phyloP scores from a whole-genome alignment of 2,888 invertebrate genomes.

The Eucera pruinosa region DNA sequence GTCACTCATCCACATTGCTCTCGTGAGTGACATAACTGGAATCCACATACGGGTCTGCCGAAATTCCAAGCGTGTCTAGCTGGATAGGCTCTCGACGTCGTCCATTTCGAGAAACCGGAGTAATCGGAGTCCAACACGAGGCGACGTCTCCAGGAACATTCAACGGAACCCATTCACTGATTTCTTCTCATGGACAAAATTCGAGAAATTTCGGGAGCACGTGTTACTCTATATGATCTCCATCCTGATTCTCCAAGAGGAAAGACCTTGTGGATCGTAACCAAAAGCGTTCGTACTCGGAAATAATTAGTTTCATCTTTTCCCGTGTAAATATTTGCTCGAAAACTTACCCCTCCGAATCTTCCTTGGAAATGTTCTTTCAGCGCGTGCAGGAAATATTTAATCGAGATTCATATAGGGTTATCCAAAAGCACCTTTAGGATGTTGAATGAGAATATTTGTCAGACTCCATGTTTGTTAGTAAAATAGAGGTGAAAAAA shows the following conservation, averaged over 20 bases:
- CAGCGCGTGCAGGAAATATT: not conserved
- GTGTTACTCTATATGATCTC: not conserved
- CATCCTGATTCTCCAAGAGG: not conserved
- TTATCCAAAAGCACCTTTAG: no score
- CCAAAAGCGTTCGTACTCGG: not conserved
- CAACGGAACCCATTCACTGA: constrained; percentile 14
- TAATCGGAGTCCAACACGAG: constrained; percentile 49
- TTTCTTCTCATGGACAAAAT: constrained; percentile 27
- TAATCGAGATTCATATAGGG: no score
- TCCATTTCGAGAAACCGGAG: constrained; percentile 59
- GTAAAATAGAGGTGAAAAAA: no score
- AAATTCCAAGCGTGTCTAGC: constrained; percentile 64
- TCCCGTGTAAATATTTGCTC: constrained; percentile 40
- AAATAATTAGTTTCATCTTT: constrained; percentile 39
- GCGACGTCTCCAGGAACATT: constrained; percentile 30
- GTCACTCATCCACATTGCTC: constrained; percentile 61
- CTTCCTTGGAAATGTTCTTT: constrained; percentile 1
- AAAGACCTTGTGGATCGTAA: not conserved
- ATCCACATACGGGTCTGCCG: constrained; percentile 56
- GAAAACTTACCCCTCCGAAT: not conserved
- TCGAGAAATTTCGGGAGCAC: constrained; percentile 12
- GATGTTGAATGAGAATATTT: no score
- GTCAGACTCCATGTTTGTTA: no score
- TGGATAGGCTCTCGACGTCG: constrained; percentile 43
- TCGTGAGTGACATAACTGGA: constrained; percentile 63